Evolutionary conservation across 2,797 vertebrate genomes (phyloP).

Genomic region (Acipenser ruthenus): DNA sequence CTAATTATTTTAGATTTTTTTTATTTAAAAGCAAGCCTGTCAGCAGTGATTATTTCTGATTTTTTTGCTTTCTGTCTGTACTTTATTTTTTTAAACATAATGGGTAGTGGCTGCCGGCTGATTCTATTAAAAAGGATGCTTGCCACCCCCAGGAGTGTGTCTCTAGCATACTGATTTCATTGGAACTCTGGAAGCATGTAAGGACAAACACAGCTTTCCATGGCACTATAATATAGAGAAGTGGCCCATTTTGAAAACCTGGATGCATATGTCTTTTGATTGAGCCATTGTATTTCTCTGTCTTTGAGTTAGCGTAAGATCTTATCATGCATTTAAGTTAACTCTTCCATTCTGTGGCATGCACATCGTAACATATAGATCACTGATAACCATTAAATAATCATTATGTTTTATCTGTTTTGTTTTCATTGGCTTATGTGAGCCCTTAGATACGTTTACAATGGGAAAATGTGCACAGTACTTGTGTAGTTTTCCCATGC

Average conservation of each 20-base stretch:
- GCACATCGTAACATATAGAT: too few relatives aligned
- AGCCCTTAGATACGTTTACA: too few relatives aligned
- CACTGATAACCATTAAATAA: too few relatives aligned
- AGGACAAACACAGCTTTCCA: not conserved
- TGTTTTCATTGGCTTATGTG: too few relatives aligned
- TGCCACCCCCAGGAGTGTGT: not conserved
- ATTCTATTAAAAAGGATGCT: not conserved
- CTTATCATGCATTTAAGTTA: not conserved
- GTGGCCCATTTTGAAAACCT: not conserved
- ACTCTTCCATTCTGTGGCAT: not conserved
- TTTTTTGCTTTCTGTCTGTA: not conserved
- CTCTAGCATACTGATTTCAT: not conserved
- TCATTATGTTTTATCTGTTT: too few relatives aligned
- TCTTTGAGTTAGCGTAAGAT: not conserved
- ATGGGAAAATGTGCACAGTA: too few relatives aligned
- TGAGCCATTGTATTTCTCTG: not conserved
- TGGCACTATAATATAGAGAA: not conserved
- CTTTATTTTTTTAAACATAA: not conserved
- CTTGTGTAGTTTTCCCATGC: too few relatives aligned
- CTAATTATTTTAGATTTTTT: not conserved
- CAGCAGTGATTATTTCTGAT: not conserved
- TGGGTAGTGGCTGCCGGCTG: not conserved
- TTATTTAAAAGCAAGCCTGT: not conserved
- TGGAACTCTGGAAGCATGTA: not conserved
- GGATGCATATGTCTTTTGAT: not conserved